Evolutionary conservation across 2,113 vertebrate species (phyloP).

Genomic region (Arenaria interpres): DNA sequence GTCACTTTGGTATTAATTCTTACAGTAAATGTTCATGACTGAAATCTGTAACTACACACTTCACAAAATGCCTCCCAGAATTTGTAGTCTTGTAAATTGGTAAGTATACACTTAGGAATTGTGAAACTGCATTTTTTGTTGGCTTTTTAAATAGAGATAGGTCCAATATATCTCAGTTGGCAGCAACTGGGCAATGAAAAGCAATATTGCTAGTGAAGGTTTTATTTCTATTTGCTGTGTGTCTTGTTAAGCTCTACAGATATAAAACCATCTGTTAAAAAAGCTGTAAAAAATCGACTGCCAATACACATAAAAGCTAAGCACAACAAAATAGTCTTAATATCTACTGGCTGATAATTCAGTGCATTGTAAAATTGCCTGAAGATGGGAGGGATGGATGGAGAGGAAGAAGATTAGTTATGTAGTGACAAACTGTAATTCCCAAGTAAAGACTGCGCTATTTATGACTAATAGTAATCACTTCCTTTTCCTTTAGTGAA

Average conservation of each 20-base stretch:
- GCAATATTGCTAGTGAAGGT: conserved; percentile 51
- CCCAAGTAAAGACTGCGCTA: background rate
- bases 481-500: background rate
- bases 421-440: background rate
- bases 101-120: conserved; percentile 34
- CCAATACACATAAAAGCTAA: conserved; percentile 45
- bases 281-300: conserved; percentile 64
- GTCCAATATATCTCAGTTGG: conserved; percentile 48
- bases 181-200: conserved; percentile 62
- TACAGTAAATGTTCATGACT: conserved; percentile 1
- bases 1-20: conserved; percentile 15
- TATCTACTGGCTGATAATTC: conserved; percentile 14
- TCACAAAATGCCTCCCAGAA: conserved; percentile 11
- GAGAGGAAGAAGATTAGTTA: background rate
- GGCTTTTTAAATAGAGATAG: conserved; percentile 36
- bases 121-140: conserved; percentile 23
- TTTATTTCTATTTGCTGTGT: conserved; percentile 68
- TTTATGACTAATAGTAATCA: background rate
- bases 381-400: background rate
- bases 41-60: background rate
- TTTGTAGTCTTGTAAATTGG: conserved; percentile 26
- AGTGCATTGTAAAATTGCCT: background rate
- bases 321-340: conserved; percentile 52
- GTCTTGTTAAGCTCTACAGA: conserved; percentile 66
- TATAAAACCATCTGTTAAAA: conserved; percentile 74